Base-by-base conservation (phyloP, 2,797 vertebrate genomes). In the Capromys pilorides region DNA sequence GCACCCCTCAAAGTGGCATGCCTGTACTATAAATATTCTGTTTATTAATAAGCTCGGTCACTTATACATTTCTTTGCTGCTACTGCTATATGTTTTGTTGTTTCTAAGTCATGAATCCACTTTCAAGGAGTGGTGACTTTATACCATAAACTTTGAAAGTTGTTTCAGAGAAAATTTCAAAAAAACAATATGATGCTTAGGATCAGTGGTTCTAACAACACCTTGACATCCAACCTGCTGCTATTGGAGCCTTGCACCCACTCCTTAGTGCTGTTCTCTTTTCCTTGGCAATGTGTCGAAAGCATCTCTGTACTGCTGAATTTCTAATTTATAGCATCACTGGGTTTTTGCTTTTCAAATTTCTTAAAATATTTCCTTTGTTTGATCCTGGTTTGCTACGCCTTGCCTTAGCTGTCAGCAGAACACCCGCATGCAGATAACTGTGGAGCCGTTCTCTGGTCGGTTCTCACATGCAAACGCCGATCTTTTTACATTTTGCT, bases 291-390 rank as follows among this genome's bases (percentile, higher is more conserved):
- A 21, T 14, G n/a, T 41, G 78, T 6, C 62, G 67, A 10, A 26
- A 51, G 36, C 26, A 39, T 57, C 31, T 82, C 6, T 22, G 75
- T 45, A 9, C 2, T 59, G 21, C 39, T 66, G 6, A 59, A 2
- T 69, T 94, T 77, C 19, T 86, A 75, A 57, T 69, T 93, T 80
- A 69, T 62, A 21, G 33, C 9, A 86, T 73, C 33, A 59, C 36
- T 69, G 85, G n/a, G 21, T 21, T 85, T 93, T 79, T 86, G n/a
- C 3, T 84, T 95, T 92, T 81, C 33, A 94, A 83, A 75, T 86
- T 66, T 51, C 57, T 94, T 64, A 67, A 64, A 66, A 57, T 88
- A 39, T 75, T 93, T 89, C n/a, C 14, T 87, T 91, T 62, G 51
- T 45, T 51, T 39, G 36, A 59, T 11, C 31, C 33, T 54, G 28